Evolutionary conservation across 2,113 vertebrate genomes (phyloP).

Genomic region (Indicator maculatus): DNA sequence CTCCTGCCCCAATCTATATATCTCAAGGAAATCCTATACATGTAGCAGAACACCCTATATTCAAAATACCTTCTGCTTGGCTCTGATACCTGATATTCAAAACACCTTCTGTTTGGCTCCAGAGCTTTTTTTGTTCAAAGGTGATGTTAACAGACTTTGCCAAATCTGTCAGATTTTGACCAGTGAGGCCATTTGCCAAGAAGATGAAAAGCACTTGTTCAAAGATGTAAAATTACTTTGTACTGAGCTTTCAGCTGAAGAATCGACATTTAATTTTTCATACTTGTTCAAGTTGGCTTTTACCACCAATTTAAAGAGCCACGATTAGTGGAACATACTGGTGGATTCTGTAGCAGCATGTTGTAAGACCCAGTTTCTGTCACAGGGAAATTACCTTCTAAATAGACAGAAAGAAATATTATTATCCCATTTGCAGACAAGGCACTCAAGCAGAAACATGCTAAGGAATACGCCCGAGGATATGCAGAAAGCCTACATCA

Average conservation of each 20-base stretch:
- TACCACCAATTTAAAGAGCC: not conserved
- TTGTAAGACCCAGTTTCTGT: not conserved
- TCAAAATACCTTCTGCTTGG: not conserved
- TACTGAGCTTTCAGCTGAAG: not conserved
- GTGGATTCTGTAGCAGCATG: not conserved
- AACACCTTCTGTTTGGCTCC: not conserved
- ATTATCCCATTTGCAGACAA: not conserved
- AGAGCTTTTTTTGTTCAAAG: not conserved
- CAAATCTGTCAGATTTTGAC: not conserved
- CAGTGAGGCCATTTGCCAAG: not conserved
- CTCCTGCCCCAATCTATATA: not conserved
- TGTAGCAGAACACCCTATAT: not conserved
- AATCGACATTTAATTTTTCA: not conserved
- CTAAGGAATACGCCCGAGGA: conserved; percentile 37
- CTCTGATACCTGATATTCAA: not conserved
- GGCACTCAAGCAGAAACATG: conserved; percentile 1
- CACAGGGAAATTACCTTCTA: not conserved
- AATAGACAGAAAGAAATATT: conserved; percentile 31
- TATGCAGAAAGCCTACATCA: not conserved
- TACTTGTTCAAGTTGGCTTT: not conserved
- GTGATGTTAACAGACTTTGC: not conserved
- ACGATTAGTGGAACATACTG: not conserved
- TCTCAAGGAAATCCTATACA: not conserved
- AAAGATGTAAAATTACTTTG: not conserved
- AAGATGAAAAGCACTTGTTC: not conserved